phyloP scores from a whole-genome alignment of 2,797 vertebrate genomes.

The Gymnoscopelus microlampas region DNA sequence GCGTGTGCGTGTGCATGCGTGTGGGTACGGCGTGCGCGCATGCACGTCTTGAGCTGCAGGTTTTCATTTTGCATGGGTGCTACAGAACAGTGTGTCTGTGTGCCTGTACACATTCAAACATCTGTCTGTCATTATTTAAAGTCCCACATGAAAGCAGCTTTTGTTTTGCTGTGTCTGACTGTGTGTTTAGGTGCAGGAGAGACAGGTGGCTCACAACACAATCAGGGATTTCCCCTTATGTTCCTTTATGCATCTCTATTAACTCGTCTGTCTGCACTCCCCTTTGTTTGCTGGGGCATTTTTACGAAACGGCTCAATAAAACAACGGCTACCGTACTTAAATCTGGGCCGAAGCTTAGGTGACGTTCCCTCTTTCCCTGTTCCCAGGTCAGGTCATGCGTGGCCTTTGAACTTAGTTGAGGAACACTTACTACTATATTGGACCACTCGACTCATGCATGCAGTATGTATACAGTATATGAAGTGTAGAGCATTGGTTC shows the following conservation, averaged over 20 bases:
- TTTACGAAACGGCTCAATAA: neutral
- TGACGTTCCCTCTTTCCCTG: too few relatives aligned
- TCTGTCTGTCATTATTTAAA: neutral
- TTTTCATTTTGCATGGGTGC: slow-evolving; percentile 16
- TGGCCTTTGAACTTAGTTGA: too few relatives aligned
- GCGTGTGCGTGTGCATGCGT: slow-evolving; percentile 26
- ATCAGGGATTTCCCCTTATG: slow-evolving; percentile 27
- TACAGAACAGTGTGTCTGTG: slow-evolving; percentile 11
- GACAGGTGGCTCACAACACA: slow-evolving; percentile 37
- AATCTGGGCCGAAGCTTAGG: too few relatives aligned
- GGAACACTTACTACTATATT: too few relatives aligned
- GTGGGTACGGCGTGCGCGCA: slow-evolving; percentile 13
- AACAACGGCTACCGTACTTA: too few relatives aligned
- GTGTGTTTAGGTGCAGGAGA: slow-evolving; percentile 22
- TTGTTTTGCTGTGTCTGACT: neutral
- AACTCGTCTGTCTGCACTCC: slow-evolving; percentile 11
- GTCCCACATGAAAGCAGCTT: neutral
- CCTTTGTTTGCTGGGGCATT: slow-evolving; percentile 37
- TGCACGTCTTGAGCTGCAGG: slow-evolving; percentile 7
- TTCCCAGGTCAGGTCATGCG: too few relatives aligned
- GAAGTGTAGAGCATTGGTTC: too few relatives aligned
- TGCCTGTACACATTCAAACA: slow-evolving; percentile 2
- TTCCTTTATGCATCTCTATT: slow-evolving; percentile 27
- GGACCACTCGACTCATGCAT: too few relatives aligned
- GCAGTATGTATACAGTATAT: too few relatives aligned